These are phyloP conservation scores for Calliphora vomitoria DNA, from an alignment of 2,888 invertebrate species.

Conservation along the genomic window DNA sequence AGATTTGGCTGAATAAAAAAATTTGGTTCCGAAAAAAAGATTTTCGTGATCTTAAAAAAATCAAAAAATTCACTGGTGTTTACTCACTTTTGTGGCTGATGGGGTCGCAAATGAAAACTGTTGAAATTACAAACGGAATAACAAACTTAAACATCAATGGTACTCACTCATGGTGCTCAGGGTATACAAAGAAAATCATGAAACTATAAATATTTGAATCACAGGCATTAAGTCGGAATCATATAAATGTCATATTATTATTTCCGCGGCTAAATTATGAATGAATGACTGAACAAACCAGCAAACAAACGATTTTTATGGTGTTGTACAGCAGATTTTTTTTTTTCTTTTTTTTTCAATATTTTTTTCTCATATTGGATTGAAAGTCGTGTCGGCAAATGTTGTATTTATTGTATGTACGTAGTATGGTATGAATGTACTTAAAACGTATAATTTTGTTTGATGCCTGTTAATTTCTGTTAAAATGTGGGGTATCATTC, in stretches of 20 bases:
- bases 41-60: too few species aligned
- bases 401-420: not conserved
- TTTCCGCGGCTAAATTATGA: constrained; percentile 55
- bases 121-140: too few species aligned
- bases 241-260: constrained; percentile 61
- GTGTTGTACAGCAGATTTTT: constrained; percentile 3
- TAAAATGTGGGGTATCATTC: constrained; percentile 30
- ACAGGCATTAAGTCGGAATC: constrained; percentile 16
- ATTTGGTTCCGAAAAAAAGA: too few species aligned
- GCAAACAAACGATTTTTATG: constrained; percentile 10
- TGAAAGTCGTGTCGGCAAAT: constrained; percentile 36
- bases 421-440: too few species aligned
- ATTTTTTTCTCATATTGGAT: constrained; percentile 3
- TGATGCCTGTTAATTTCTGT: constrained; percentile 20
- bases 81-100: too few species aligned
- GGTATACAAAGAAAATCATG: not conserved
- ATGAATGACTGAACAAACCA: constrained; percentile 50
- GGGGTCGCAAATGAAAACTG: too few species aligned
- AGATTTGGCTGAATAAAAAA: too few species aligned
- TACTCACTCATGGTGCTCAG: too few species aligned
- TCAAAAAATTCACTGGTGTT: too few species aligned
- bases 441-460: constrained; percentile 29
- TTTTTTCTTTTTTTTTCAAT: not conserved
- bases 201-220: constrained; percentile 29
- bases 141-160: too few species aligned